Evolutionary conservation across 2,797 vertebrate species (phyloP), one percentile per base, ranked within the genome.

Genomic region (Leptodactylus fallax): DNA sequence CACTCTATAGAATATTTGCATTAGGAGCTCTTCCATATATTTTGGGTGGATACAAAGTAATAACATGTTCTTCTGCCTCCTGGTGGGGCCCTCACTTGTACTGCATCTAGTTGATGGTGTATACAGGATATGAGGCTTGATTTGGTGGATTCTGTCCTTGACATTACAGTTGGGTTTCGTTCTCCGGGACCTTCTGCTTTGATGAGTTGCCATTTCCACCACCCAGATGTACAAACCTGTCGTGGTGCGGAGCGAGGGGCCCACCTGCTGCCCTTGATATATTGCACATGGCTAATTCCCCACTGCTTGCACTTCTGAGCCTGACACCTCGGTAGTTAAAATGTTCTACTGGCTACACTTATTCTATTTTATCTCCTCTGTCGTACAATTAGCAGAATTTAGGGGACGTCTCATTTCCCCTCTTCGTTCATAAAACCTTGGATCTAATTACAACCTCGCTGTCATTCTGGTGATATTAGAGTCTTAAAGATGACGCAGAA

Each of bases 351-450:
- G n/a, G 16, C 27, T 47, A 23, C 80, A 45, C 49, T 82, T 53
- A 51, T 67, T 82, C 60, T 67, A 63, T 13, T 63, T 53, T 82
- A 53, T 49, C 61, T 67, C 80, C n/a, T 3, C 47, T 14, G 19
- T 82, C 21, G 45, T 53, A 67, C 61, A 63, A 82, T 82, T 82
- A 82, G 80, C 61, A 82, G 58, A 82, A 82, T 67, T 82, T 67
- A 82, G 27, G 80, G n/a, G 45, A 63, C 25, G 82, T 74, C 69
- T 72, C 51, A 19, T 83, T 74, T 56, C 53, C 82, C 51, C 69
- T 7, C 17, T 23, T 55, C 23, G 27, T 23, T 69, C 9, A 69
- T 84, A 84, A 84, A 77, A 63, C 19, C 47, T 60, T 21, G 11
- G n/a, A 53, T 53, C 47, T 85, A 78, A 65, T 85, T 85, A 71